Evolutionary conservation across 1,140 invertebrate species (phyloP), one percentile per base, ranked within the genome.

Genomic region (Zeugodacus cucurbitae): DNA sequence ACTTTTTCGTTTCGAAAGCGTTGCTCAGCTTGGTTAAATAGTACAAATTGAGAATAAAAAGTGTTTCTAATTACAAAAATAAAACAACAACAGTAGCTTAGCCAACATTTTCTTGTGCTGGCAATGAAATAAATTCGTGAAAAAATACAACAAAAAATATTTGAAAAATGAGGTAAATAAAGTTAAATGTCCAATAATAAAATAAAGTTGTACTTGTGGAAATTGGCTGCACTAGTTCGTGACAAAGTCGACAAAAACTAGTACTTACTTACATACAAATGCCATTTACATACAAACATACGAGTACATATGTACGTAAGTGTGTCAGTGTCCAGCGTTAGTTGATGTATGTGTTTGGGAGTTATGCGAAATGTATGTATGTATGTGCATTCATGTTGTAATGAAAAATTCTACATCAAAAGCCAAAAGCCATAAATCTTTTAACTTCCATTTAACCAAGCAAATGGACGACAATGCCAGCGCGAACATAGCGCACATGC

Each of bases 371-470:
- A 82, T 29, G 41, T 44, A 44, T 41, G 20, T 54, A 48, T 14
- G 10, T 48, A 26, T 37, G 6, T 48, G 44, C 7, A 41, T 54
- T 2, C 20, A 82, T 29, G n/a, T 26, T 48, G 22, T 14, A 54
- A 54, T 37, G 34, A 20, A 48, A 82, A 82, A 44, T 82, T 48
- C 14, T 82, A 82, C 41, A 48, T 6, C 74, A 29, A 82, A 26
- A 82, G 74, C 20, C 74, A 29, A 82, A 26, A 82, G 74, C 41
- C 34, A 82, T 82, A 82, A 82, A 82, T 82, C 41, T 82, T 82
- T 32, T 48, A 48, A 34, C 41, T 82, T 82, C 74, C 74, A 82
- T 82, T 48, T 44, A 82, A 82, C 41, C 11, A 82, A 82, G 41
- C 41, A 44, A 82, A 82, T 82, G 74, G 74, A n/a, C 74, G 74